These are phyloP conservation scores for Hiodon tergisus DNA, from an alignment of 2,113 vertebrate genomes.

Conservation along the genomic window DNA sequence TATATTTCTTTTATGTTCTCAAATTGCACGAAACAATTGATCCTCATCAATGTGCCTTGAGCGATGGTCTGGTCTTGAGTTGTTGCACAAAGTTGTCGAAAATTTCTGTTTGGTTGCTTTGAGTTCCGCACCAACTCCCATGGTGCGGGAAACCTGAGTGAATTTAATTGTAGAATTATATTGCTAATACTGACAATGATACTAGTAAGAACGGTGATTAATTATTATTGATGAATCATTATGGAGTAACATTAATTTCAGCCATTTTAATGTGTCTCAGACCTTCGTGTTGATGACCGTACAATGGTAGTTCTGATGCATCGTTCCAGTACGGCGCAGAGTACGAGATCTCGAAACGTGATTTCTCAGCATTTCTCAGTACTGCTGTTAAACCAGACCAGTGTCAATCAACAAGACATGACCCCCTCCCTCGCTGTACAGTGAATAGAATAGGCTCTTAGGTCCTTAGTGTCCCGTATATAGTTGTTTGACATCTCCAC, in stretches of 20 bases:
- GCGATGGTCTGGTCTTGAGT: conserved; percentile 86
- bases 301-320: conserved; percentile 18
- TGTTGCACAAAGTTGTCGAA: conserved; percentile 79
- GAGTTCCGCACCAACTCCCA: conserved; percentile 33
- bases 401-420: conserved; percentile 25
- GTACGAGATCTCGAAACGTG: conserved; percentile 8
- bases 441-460: conserved; percentile 25
- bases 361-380: conserved; percentile 11
- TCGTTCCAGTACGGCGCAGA: conserved; percentile 10
- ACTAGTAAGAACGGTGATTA: not conserved
- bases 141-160: conserved; percentile 27
- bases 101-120: conserved; percentile 61
- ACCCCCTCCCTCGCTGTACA: conserved; percentile 20
- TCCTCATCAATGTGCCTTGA: conserved; percentile 99
- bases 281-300: conserved; percentile 24
- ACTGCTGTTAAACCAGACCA: conserved; percentile 23
- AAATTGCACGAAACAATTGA: conserved; percentile 81
- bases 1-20: conserved; percentile 72
- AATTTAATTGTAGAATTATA: conserved; percentile 13
- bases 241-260: conserved; percentile 18
- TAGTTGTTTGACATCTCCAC: conserved; percentile 7
- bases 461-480: conserved; percentile 26
- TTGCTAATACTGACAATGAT: conserved; percentile 62
- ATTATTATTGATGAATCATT: conserved; percentile 1
- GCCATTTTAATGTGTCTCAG: conserved; percentile 26